Percentiles rank a stretch among this genome's conserved stretches.
phyloP scores from a whole-genome alignment of 2,797 vertebrate genomes.

The Epinephelus coioides region DNA sequence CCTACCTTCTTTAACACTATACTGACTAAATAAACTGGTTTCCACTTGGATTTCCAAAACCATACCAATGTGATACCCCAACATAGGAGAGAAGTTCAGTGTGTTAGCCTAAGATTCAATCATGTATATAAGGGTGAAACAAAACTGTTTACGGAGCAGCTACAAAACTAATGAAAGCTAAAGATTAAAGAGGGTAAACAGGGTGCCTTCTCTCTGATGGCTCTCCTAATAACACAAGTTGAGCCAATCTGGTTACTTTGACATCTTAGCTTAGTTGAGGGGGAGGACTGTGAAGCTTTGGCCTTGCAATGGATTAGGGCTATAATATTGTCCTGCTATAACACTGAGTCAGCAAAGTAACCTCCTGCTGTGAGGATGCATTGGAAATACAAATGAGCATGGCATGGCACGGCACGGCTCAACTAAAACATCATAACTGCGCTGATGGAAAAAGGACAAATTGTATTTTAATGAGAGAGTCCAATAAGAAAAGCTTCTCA shows the following conservation, averaged over 20 bases:
- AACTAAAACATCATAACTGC: slow-evolving; percentile 46
- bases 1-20: background rate
- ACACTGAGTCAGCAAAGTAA: slow-evolving; percentile 71
- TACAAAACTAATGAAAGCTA: background rate
- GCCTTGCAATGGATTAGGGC: slow-evolving; percentile 69
- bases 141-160: background rate
- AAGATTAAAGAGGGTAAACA: background rate
- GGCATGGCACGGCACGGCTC: slow-evolving; percentile 32
- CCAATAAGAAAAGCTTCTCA: slow-evolving; percentile 43
- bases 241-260: slow-evolving; percentile 42
- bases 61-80: background rate
- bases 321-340: slow-evolving; percentile 56
- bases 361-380: slow-evolving; percentile 65
- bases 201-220: slow-evolving; percentile 18
- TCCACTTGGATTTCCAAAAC: background rate
- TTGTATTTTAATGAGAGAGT: slow-evolving; percentile 51
- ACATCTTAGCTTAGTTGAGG: slow-evolving; percentile 34
- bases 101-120: slow-evolving; percentile 6
- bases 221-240: slow-evolving; percentile 34
- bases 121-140: slow-evolving; percentile 4
- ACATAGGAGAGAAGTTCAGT: background rate
- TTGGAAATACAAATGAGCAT: slow-evolving; percentile 75
- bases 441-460: slow-evolving; percentile 49
- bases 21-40: background rate
- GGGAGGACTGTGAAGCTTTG: slow-evolving; percentile 47